Evolutionary conservation across 2,888 invertebrate species (phyloP).

Genomic region (Mamestra brassicae): DNA sequence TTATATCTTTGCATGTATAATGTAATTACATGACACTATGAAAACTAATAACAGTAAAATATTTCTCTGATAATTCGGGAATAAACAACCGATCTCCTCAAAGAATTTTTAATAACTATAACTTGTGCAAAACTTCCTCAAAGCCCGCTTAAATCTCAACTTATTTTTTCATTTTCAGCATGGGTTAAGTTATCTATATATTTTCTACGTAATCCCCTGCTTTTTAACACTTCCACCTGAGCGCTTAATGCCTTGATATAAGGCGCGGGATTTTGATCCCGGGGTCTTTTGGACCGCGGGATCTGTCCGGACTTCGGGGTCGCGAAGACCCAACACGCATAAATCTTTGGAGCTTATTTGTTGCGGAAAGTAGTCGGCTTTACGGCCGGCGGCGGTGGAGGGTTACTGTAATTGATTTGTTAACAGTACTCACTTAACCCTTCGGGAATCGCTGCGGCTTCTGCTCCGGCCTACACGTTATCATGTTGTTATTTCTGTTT

Average conservation of each 20-base stretch:
- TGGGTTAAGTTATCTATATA: conserved; percentile 40
- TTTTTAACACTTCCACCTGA: conserved; percentile 65
- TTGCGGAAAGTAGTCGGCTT: conserved; percentile 72
- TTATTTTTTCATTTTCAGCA: conserved; percentile 38
- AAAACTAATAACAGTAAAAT: too few species aligned
- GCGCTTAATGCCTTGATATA: conserved; percentile 76
- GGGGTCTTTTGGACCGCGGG: conserved; percentile 56
- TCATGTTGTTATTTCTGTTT: conserved; percentile 39
- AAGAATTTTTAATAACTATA: conserved; percentile 21
- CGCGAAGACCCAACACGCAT: conserved; percentile 67
- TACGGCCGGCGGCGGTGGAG: conserved; percentile 46
- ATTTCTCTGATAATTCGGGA: background rate
- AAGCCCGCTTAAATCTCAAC: conserved; percentile 32
- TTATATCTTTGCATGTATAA: too few species aligned
- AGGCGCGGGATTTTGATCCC: conserved; percentile 74
- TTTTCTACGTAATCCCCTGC: conserved; percentile 43
- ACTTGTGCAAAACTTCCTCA: conserved; percentile 18
- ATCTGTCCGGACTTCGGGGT: conserved; percentile 49
- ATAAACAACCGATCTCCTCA: background rate
- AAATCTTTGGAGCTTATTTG: conserved; percentile 78
- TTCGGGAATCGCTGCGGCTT: conserved; percentile 45
- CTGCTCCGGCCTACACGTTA: conserved; percentile 38
- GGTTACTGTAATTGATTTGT: conserved; percentile 72
- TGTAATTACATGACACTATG: too few species aligned
- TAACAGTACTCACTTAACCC: conserved; percentile 67